These are phyloP conservation scores for Zaprionus bogoriensis DNA, from an alignment of 2,888 invertebrate genomes.

Conservation along the genomic window DNA sequence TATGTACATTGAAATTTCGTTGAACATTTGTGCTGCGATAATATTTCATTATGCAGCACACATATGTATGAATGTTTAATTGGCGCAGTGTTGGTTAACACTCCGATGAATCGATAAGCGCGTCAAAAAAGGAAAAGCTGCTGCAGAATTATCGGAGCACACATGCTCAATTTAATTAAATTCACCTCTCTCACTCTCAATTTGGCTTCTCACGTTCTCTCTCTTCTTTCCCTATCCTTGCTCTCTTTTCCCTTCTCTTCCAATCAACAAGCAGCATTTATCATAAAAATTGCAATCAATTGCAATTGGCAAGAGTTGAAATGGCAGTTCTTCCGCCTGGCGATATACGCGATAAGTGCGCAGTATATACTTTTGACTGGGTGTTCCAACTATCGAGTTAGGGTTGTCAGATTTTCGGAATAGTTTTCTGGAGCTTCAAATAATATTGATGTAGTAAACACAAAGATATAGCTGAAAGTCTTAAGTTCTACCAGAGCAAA, in stretches of 20 bases:
- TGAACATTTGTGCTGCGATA: no score
- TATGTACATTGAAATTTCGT: no score
- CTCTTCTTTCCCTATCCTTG: neutral
- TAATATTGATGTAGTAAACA: neutral
- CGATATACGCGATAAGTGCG: constrained; percentile 12
- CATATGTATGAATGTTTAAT: constrained; percentile 37
- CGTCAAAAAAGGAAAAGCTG: constrained; percentile 71
- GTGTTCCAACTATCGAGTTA: constrained; percentile 1
- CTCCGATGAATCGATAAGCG: constrained; percentile 78
- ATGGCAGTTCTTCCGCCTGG: constrained; percentile 39
- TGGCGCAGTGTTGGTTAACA: constrained; percentile 71
- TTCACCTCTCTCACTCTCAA: constrained; percentile 12
- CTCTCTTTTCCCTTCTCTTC: neutral
- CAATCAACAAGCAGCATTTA: constrained; percentile 33
- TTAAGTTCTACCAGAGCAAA: neutral
- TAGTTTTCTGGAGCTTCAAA: neutral
- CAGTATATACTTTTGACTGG: constrained; percentile 3
- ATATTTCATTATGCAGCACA: neutral
- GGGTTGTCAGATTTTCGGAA: neutral
- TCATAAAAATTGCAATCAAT: constrained; percentile 72
- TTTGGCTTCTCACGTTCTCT: neutral
- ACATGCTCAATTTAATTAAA: constrained; percentile 53
- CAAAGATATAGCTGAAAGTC: no score
- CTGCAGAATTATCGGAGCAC: constrained; percentile 69
- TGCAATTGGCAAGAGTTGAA: constrained; percentile 65